These are phyloP conservation scores for Onthophagus taurus DNA, from an alignment of 1,140 invertebrate genomes.

Conservation along the genomic window DNA sequence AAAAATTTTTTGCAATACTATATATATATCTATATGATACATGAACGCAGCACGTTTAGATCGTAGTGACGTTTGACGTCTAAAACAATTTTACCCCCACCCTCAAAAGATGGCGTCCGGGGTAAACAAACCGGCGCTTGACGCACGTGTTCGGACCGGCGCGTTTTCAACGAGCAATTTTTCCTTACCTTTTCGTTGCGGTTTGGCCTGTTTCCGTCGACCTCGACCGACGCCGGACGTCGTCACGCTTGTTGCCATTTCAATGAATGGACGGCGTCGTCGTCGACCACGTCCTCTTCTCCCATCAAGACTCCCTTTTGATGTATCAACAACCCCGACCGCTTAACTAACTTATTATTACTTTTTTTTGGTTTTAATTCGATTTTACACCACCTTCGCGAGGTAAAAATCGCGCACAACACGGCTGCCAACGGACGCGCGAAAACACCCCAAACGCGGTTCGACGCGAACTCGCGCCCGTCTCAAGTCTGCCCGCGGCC, in stretches of 20 bases:
- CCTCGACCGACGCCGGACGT: conserved; percentile 24
- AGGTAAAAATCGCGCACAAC: background rate
- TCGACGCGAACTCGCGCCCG: conserved; percentile 20
- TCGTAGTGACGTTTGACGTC: too few species aligned
- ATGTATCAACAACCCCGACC: background rate
- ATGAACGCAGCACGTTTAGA: too few species aligned
- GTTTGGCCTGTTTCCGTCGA: conserved; percentile 36
- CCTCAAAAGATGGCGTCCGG: too few species aligned
- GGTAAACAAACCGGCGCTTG: too few species aligned
- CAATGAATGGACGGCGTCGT: too few species aligned
- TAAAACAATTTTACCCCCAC: too few species aligned
- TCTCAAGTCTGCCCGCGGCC: conserved; percentile 27
- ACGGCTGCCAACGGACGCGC: conserved; percentile 16
- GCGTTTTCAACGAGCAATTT: too few species aligned
- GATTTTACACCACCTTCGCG: background rate
- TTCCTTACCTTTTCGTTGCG: conserved; percentile 28
- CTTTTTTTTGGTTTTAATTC: background rate
- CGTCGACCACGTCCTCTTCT: conserved; percentile 14
- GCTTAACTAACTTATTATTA: conserved; percentile 1
- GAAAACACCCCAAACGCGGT: conserved; percentile 23
- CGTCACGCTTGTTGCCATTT: conserved; percentile 22
- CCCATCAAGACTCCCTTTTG: conserved; percentile 27
- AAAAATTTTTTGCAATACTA: too few species aligned
- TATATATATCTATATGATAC: too few species aligned
- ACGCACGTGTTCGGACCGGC: too few species aligned